Evolutionary conservation across 2,797 vertebrate species (phyloP), one percentile per base, ranked within the genome.

Genomic region (Iguana delicatissima): DNA sequence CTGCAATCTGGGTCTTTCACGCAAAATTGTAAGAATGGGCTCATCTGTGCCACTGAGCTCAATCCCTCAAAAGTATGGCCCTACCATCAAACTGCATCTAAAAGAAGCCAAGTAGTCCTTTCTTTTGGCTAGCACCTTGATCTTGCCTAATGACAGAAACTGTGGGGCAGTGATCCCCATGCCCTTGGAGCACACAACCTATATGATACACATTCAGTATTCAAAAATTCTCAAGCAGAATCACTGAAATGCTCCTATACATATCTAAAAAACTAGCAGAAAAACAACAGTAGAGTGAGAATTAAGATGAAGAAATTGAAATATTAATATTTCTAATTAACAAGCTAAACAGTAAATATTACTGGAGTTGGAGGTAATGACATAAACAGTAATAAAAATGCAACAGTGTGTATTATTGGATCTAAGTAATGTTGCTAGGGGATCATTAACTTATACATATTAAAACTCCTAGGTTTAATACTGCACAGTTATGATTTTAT

Each of bases 321-420:
- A 29, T 50, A 72, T n/a, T 50, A 20, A 50, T 72, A 79, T 91
- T 82, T 55, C 82, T 81, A 50, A 88, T 62, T 85, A 91, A 83
- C 85, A 22, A 84, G 42, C 35, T 59, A 18, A 1, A 74, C 10
- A 42, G 59, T 80, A 89, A 86, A 55, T 86, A 89, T 55, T 82
- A 77, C 16, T 82, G 38, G 35, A 82, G 55, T 24, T 84, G 13
- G 7, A 12, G 1, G 20, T 0, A 90, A 50, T 22, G 89, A 7
- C 52, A 69, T 12, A 74, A 92, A 38, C 2, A 35, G n/a, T 9
- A 14, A 35, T 88, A 52, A 84, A 86, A 50, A 38, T 46, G 35
- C 62, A 59, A 92, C 50, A 62, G 6, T 18, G n/a, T 91, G 93
- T 22, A 73, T 42, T 80, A 80, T 0, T 88, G 16, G 80, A 20